Conservation (phyloP, 1,140 invertebrate genomes). For the Venturia canescens region DNA sequence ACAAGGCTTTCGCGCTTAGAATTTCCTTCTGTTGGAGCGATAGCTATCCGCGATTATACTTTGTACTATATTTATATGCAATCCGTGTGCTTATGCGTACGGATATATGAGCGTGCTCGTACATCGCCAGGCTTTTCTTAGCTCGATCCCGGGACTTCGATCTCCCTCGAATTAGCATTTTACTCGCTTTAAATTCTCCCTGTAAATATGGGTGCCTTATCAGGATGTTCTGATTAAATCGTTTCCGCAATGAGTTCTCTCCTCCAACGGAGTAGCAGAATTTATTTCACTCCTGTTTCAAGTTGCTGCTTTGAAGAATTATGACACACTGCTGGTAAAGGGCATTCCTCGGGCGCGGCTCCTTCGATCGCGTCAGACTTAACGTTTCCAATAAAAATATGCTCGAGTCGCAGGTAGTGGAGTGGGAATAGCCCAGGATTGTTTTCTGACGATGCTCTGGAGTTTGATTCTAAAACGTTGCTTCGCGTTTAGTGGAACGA, state of each 20-base stretch:
- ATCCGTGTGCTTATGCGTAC: background rate
- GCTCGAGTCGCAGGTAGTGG: no score
- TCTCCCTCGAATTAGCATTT: slow-evolving; percentile 19
- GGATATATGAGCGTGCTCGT: background rate
- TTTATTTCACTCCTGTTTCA: no score
- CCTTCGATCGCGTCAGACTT: no score
- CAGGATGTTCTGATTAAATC: slow-evolving; percentile 30
- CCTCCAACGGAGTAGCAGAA: background rate
- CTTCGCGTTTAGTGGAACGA: no score
- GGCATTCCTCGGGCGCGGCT: no score
- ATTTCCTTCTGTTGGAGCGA: slow-evolving; percentile 36
- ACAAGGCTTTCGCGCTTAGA: slow-evolving; percentile 22
- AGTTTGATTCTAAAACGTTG: no score
- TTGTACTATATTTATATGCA: no score
- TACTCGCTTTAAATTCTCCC: slow-evolving; percentile 1
- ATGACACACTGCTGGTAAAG: no score
- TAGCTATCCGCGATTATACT: slow-evolving; percentile 6
- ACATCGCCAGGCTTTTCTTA: slow-evolving; percentile 14
- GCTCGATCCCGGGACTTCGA: background rate
- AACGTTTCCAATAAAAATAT: no score
- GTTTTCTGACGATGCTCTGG: no score
- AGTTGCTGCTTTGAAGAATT: no score
- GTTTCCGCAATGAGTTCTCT: background rate
- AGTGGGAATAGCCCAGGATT: no score
- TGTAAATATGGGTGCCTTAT: slow-evolving; percentile 21